These are phyloP conservation scores for Myiagra hebetior DNA, from an alignment of 2,113 vertebrate species.

Conservation along the genomic window DNA sequence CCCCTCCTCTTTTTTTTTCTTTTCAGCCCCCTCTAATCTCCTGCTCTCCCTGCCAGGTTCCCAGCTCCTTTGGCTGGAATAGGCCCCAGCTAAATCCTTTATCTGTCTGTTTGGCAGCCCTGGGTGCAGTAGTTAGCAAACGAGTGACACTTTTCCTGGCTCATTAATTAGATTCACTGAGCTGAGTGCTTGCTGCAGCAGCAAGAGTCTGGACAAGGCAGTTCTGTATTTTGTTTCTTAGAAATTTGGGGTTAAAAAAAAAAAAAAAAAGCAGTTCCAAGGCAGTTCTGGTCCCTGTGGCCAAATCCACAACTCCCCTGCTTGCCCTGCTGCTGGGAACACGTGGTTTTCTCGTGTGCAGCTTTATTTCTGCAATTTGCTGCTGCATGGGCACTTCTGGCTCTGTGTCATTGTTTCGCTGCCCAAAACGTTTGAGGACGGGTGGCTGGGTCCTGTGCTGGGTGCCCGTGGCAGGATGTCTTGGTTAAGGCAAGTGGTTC, in stretches of 20 bases:
- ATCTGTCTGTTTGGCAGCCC: constrained; percentile 64
- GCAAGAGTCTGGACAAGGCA: background rate
- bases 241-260: background rate
- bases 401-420: background rate
- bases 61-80: constrained; percentile 46
- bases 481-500: constrained; percentile 29
- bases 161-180: constrained; percentile 57
- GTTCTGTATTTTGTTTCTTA: constrained; percentile 31
- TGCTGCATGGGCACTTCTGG: background rate
- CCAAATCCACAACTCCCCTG: background rate
- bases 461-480: constrained; percentile 3
- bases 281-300: background rate
- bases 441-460: background rate
- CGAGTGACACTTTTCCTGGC: constrained; percentile 7
- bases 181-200: background rate
- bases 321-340: background rate
- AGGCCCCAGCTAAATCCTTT: constrained; percentile 39
- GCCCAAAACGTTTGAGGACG: background rate
- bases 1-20: background rate
- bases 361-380: background rate
- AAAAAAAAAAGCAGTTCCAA: background rate
- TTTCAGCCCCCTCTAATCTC: constrained; percentile 49
- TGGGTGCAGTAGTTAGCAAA: constrained; percentile 15
- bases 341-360: background rate
- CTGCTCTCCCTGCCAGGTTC: constrained; percentile 40